Evolutionary conservation across 2,888 invertebrate species (phyloP).

Genomic region (Euproctis similis): DNA sequence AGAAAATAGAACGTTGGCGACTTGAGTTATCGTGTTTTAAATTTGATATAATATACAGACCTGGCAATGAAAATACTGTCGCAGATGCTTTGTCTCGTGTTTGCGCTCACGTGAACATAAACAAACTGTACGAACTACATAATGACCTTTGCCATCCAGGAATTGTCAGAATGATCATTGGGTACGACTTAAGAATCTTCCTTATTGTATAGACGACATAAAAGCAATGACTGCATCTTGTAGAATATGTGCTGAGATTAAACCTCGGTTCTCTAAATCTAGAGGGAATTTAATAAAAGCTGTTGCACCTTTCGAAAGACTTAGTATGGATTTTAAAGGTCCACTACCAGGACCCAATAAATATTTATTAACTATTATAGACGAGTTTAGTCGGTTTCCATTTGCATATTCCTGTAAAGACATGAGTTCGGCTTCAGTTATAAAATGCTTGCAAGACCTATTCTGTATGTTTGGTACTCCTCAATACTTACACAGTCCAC

Average conservation of each 20-base stretch:
- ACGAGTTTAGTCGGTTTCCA: neutral
- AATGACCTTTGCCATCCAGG: neutral
- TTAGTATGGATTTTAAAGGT: slow-evolving; percentile 1
- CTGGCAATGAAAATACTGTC: neutral
- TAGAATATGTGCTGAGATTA: neutral
- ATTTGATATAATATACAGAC: neutral
- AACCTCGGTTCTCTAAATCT: neutral
- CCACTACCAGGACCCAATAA: neutral
- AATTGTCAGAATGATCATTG: neutral
- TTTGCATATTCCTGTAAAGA: neutral
- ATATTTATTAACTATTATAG: neutral
- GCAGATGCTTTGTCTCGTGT: neutral
- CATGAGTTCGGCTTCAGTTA: neutral
- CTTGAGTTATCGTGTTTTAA: neutral
- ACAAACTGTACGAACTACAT: neutral
- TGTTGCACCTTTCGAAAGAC: neutral
- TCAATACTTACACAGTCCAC: neutral
- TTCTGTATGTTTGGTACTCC: neutral
- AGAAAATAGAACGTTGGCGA: slow-evolving; percentile 1
- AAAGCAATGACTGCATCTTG: neutral
- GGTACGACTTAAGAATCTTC: neutral
- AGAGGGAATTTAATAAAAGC: neutral
- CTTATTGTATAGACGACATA: neutral
- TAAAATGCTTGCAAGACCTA: neutral
- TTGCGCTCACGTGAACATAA: neutral